Conservation (phyloP, 2,113 vertebrate genomes). For the Rhea pennata region DNA sequence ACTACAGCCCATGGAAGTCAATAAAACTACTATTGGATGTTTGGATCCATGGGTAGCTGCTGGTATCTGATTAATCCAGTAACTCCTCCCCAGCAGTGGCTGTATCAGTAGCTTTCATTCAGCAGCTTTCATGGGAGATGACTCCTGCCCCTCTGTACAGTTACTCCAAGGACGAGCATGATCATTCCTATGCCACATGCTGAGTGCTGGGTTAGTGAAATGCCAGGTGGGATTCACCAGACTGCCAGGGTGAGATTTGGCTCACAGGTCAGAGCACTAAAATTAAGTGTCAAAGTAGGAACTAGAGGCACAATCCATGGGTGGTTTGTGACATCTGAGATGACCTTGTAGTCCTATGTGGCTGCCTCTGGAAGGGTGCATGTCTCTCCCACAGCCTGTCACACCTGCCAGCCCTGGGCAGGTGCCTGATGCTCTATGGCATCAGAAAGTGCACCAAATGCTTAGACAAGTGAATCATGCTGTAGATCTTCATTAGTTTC, state of each 20-base stretch:
- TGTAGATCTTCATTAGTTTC: background rate
- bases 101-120: background rate
- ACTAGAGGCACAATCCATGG: background rate
- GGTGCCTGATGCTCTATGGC: background rate
- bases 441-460: background rate
- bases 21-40: background rate
- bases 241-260: background rate
- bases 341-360: no score
- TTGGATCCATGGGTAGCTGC: background rate
- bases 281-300: background rate
- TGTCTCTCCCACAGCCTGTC: background rate
- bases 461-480: background rate
- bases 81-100: background rate
- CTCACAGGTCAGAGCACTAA: background rate
- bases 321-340: background rate
- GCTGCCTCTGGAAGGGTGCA: background rate
- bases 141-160: background rate
- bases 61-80: background rate
- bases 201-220: background rate
- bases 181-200: background rate
- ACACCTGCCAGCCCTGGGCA: background rate
- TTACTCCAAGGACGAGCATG: background rate
- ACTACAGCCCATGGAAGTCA: background rate
- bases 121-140: background rate
- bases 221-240: background rate